Conservation (phyloP, 1,140 invertebrate species). For the Pogonognathellus flavescens region DNA sequence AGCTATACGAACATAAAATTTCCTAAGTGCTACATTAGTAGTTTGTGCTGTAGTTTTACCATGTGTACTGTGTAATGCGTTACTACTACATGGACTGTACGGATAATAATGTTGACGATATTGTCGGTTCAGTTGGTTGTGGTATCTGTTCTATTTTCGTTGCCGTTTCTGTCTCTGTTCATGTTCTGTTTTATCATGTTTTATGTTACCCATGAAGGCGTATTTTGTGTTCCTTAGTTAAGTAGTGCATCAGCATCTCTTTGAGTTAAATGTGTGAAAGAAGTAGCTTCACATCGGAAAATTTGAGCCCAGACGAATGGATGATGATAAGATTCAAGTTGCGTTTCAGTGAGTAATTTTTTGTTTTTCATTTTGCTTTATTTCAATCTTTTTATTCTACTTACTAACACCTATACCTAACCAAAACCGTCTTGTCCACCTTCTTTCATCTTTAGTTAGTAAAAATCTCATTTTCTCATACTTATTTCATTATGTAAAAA, state of each 20-base stretch:
- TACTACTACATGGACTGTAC: no score
- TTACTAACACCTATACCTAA: no score
- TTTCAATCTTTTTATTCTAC: background rate
- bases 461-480: no score
- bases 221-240: constrained; percentile 22
- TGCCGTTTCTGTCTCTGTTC: constrained; percentile 26
- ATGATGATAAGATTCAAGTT: constrained; percentile 65
- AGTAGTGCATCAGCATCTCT: constrained; percentile 26
- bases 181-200: constrained; percentile 13
- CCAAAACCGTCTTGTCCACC: no score
- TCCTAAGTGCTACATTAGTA: background rate
- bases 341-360: constrained; percentile 66
- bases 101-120: background rate
- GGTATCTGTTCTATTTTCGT: constrained; percentile 7
- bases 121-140: background rate
- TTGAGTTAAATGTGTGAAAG: constrained; percentile 49
- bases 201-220: constrained; percentile 13
- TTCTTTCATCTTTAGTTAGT: no score
- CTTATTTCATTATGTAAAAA: no score
- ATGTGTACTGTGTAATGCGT: no score
- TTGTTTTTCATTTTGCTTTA: constrained; percentile 50
- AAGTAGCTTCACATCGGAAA: constrained; percentile 39
- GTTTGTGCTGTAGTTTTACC: background rate
- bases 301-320: constrained; percentile 52
- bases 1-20: no score